These are phyloP conservation scores for Callyntrura guangdongensis DNA, from an alignment of 2,888 invertebrate genomes.

Conservation along the genomic window DNA sequence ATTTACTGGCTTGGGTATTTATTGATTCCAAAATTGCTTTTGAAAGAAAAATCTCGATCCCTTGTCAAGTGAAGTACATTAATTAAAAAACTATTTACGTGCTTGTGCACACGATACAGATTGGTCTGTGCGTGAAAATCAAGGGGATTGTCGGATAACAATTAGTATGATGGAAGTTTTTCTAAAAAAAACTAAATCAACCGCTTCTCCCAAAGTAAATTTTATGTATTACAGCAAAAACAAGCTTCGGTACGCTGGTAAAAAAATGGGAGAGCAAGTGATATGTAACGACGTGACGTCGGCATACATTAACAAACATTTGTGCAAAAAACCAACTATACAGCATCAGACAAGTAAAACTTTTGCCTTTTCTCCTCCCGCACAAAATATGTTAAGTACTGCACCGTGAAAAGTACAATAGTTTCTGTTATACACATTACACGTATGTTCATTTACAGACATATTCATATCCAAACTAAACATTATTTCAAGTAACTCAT, in stretches of 20 bases:
- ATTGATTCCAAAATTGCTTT: no score
- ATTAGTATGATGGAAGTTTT: no score
- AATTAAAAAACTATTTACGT: no score
- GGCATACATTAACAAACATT: background rate
- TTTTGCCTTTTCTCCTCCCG: slow-evolving; percentile 17
- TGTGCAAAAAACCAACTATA: background rate
- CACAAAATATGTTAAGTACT: slow-evolving; percentile 30
- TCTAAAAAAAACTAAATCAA: no score
- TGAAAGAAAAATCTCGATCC: no score
- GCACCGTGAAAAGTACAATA: slow-evolving; percentile 43
- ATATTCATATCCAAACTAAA: background rate
- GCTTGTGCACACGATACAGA: no score
- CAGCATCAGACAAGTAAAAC: background rate
- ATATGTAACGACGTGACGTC: slow-evolving; percentile 38
- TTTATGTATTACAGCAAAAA: no score
- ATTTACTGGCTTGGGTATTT: no score
- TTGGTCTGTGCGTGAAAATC: no score
- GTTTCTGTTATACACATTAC: background rate
- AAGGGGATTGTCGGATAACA: no score
- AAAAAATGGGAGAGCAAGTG: slow-evolving; percentile 3
- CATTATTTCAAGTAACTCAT: background rate
- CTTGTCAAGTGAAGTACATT: no score
- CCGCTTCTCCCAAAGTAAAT: no score
- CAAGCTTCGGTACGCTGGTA: background rate
- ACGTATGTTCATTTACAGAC: background rate